Evolutionary conservation across 2,888 invertebrate species (phyloP).

Genomic region (Linnaemya vulpina): DNA sequence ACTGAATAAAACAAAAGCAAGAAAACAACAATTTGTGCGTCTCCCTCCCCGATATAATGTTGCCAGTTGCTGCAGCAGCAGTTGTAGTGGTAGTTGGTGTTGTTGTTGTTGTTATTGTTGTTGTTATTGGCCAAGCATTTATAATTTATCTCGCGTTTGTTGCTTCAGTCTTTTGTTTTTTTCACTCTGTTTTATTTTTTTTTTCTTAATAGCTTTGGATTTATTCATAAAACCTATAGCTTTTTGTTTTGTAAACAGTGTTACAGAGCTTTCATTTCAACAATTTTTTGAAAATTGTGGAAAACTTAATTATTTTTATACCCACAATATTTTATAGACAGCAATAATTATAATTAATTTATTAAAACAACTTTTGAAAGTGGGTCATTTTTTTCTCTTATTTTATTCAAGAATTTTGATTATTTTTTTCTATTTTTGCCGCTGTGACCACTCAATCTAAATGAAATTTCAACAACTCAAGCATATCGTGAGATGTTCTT

Average conservation of each 20-base stretch:
- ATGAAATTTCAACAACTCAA: slow-evolving; percentile 27
- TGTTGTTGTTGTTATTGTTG: slow-evolving; percentile 45
- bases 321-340: background rate
- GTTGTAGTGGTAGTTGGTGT: slow-evolving; percentile 1
- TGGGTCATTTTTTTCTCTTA: slow-evolving; percentile 45
- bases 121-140: slow-evolving; percentile 55
- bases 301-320: slow-evolving; percentile 17
- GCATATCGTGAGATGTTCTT: slow-evolving; percentile 30
- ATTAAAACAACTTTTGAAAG: slow-evolving; percentile 19
- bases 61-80: slow-evolving; percentile 49
- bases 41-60: slow-evolving; percentile 24
- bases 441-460: slow-evolving; percentile 32
- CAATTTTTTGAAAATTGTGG: slow-evolving; percentile 18
- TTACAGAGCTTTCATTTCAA: slow-evolving; percentile 36
- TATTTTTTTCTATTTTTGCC: background rate
- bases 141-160: slow-evolving; percentile 57
- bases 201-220: slow-evolving; percentile 14
- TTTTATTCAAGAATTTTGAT: slow-evolving; percentile 43
- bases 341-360: slow-evolving; percentile 35
- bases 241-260: slow-evolving; percentile 33
- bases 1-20: slow-evolving; percentile 7
- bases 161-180: slow-evolving; percentile 64
- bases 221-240: slow-evolving; percentile 7
- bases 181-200: slow-evolving; percentile 42
- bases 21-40: slow-evolving; percentile 13